These are phyloP conservation scores for Polydesmus complanatus DNA, from an alignment of 2,888 invertebrate species.

Conservation along the genomic window DNA sequence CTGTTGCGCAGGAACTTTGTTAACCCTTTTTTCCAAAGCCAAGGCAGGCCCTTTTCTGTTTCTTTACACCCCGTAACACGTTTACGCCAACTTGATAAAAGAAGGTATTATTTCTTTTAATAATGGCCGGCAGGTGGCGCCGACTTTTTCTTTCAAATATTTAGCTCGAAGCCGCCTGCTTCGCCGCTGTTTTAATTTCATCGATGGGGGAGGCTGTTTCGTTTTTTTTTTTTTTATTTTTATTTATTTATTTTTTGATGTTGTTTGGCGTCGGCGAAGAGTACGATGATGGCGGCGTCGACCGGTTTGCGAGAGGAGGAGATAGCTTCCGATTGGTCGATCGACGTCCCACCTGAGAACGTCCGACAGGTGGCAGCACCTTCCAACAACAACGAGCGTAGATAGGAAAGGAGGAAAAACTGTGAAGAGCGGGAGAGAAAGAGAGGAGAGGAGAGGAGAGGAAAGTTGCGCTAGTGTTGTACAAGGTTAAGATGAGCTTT, in stretches of 20 bases:
- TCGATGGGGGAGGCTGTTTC: not conserved
- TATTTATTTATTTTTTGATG: conserved; percentile 1
- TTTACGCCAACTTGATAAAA: no score
- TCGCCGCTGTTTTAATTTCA: not conserved
- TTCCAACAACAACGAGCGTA: no score
- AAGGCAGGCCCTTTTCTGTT: no score
- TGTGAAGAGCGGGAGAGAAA: no score
- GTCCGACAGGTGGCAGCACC: not conserved
- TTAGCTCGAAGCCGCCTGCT: no score
- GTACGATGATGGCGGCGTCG: not conserved
- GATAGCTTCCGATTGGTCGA: not conserved
- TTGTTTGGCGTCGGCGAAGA: not conserved
- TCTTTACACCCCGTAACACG: no score
- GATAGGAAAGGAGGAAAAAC: no score
- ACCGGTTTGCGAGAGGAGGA: not conserved
- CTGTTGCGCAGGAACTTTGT: no score
- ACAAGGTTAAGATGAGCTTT: no score
- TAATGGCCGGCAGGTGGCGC: not conserved
- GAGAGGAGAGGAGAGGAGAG: no score
- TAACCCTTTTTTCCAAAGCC: no score
- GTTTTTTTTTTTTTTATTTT: not conserved
- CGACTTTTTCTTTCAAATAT: not conserved
- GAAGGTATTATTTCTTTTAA: not conserved
- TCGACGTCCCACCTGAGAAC: not conserved
- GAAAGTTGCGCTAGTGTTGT: no score